Evolutionary conservation across 2,888 invertebrate species (phyloP).

Genomic region (Standfussiana lucernea): DNA sequence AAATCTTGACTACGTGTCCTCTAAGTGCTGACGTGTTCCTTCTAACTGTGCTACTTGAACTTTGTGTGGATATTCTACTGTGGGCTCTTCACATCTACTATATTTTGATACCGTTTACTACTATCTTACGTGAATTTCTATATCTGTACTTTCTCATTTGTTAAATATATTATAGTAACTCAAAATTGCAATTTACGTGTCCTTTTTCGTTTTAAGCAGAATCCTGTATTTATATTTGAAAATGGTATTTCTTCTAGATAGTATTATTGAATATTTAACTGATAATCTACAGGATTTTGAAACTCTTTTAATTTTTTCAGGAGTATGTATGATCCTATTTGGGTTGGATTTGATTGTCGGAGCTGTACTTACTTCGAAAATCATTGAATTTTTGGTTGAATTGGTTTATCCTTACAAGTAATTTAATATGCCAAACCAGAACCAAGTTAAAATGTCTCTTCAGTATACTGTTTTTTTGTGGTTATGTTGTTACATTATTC

Average conservation of each 20-base stretch:
- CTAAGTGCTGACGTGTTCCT: neutral
- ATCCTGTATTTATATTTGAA: slow-evolving; percentile 4
- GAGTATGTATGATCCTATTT: neutral
- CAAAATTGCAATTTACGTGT: neutral
- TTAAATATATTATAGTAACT: neutral
- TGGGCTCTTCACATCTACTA: neutral
- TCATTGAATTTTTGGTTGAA: neutral
- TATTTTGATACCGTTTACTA: neutral
- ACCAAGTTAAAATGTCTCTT: neutral
- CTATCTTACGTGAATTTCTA: neutral
- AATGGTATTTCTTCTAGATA: slow-evolving; percentile 23
- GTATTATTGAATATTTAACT: slow-evolving; percentile 1
- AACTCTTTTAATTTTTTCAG: neutral
- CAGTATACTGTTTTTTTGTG: neutral
- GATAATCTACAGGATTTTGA: slow-evolving; percentile 10
- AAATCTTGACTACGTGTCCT: slow-evolving; percentile 7
- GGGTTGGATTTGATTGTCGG: slow-evolving; percentile 11
- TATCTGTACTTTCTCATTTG: neutral
- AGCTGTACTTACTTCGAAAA: neutral
- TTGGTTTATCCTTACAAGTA: neutral
- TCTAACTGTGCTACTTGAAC: neutral
- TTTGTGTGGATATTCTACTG: neutral
- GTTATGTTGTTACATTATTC: slow-evolving; percentile 11
- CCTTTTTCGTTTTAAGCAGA: neutral
- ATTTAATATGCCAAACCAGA: neutral